Evolutionary conservation across 2,888 invertebrate genomes (phyloP), one percentile per base, ranked within the genome.

Genomic region (Hypsopygia costalis): DNA sequence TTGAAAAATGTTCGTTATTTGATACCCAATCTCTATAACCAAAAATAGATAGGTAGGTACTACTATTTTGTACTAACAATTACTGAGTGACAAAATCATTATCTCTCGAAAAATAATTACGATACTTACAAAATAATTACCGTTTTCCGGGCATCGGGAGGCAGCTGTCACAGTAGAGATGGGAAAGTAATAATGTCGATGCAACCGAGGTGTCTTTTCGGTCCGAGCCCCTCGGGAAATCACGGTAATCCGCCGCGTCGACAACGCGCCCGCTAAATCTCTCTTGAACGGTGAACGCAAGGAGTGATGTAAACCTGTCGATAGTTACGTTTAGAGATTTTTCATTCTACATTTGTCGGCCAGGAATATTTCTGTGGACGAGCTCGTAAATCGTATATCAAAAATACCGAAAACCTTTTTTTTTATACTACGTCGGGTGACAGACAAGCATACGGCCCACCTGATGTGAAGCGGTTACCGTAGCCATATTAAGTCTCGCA

Each of bases 191-290:
- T 87, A 86, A 74, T 68, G 76, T 63, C 62, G 74, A 83, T 82
- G 81, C 77, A 71, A 64, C 70, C 55, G 70, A 86, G 87, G 83
- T 86, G 86, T 85, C 86, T 86, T 86, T 85, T 81, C 72, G 77
- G 78, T 80, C 77, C 74, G 73, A 70, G 65, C 73, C 87, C 83
- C 86, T 57, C 78, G 87, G 88, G 88, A 88, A 88, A 88, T 88
- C 88, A 81, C 82, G 67, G 81, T 88, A 86, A 88, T 82, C 88
- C 87, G 71, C 69, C 69, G 53, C 66, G 79, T 66, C 75, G 81
- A 75, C 79, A 69, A 65, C 71, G 70, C 72, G 65, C 56, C 25
- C 72, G 68, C 70, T 80, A 81, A 83, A 85, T 74, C 87, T 81
- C 82, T 71, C 69, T 75, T 69, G 68, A 72, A 64, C 58, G 55